A percentile compares a stretch with the other conserved stretches of the same genome.
Conservation (phyloP, 1,140 invertebrate genomes). For the Panulirus ornatus region DNA sequence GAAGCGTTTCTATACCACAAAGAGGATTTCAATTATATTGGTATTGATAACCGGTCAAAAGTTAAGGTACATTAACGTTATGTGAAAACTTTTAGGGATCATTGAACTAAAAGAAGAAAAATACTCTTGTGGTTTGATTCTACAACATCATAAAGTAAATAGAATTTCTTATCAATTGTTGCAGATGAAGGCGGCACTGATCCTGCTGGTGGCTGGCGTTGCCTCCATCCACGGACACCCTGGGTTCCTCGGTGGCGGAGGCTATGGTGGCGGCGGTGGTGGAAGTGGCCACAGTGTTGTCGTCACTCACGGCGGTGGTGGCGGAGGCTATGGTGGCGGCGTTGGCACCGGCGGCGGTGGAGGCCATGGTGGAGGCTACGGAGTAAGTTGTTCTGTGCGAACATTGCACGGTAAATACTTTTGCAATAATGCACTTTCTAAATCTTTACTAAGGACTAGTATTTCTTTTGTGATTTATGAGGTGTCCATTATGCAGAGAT, state of each 20-base stretch:
- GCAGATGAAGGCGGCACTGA: conserved; percentile 43
- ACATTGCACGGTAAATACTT: not conserved
- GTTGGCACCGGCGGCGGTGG: not conserved
- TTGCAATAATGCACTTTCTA: too few relatives aligned
- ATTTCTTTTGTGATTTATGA: too few relatives aligned
- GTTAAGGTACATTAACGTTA: too few relatives aligned
- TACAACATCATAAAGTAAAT: not conserved
- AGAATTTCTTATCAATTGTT: not conserved
- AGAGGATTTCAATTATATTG: too few relatives aligned
- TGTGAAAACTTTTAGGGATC: too few relatives aligned
- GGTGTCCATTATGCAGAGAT: too few relatives aligned
- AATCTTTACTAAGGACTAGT: too few relatives aligned
- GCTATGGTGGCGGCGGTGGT: not conserved
- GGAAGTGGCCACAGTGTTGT: not conserved
- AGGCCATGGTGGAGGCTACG: not conserved
- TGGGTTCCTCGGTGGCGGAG: not conserved
- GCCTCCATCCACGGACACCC: not conserved
- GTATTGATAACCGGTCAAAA: too few relatives aligned
- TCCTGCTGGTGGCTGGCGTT: not conserved
- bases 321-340: not conserved
- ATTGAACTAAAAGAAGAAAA: too few relatives aligned
- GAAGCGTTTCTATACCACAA: too few relatives aligned
- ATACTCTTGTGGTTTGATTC: too few relatives aligned
- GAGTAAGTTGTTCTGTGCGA: not conserved
- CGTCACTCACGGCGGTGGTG: too few relatives aligned